phyloP scores from a whole-genome alignment of 2,888 invertebrate species.

The Neelides folsomi region DNA sequence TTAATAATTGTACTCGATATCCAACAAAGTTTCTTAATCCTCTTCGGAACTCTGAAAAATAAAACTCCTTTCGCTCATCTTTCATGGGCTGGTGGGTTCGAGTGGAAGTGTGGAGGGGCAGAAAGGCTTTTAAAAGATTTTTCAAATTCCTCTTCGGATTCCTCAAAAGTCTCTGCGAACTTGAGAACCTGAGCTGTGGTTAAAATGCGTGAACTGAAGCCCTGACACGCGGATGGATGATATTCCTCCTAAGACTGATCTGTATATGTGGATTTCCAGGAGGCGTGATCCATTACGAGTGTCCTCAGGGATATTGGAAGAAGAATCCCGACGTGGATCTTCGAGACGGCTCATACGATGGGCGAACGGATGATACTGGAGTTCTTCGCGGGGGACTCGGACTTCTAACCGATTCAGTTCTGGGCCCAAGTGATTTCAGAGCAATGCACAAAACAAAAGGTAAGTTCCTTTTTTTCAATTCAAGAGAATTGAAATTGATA shows the following conservation, averaged over 20 bases:
- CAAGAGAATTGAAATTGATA: neutral
- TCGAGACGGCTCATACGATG: slow-evolving; percentile 66
- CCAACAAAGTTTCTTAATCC: too few species aligned
- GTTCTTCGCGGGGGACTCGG: slow-evolving; percentile 58
- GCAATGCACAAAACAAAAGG: slow-evolving; percentile 22
- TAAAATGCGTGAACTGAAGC: too few species aligned
- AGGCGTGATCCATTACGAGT: slow-evolving; percentile 62
- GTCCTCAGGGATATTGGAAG: slow-evolving; percentile 55
- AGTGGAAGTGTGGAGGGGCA: too few species aligned
- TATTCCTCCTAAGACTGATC: neutral
- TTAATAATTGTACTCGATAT: too few species aligned
- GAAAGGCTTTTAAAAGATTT: too few species aligned
- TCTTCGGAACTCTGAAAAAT: too few species aligned
- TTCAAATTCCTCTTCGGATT: too few species aligned
- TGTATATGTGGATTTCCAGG: slow-evolving; percentile 42
- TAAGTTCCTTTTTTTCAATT: neutral
- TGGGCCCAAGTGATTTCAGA: slow-evolving; percentile 60
- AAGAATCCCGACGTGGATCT: slow-evolving; percentile 61
- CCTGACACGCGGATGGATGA: too few species aligned
- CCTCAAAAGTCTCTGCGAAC: neutral
- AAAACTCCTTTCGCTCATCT: too few species aligned
- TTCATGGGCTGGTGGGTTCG: too few species aligned
- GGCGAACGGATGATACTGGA: slow-evolving; percentile 44
- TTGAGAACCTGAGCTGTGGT: neutral
- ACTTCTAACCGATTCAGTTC: slow-evolving; percentile 62